Conservation (phyloP, 2,888 invertebrate genomes). For the Sipha maydis region DNA sequence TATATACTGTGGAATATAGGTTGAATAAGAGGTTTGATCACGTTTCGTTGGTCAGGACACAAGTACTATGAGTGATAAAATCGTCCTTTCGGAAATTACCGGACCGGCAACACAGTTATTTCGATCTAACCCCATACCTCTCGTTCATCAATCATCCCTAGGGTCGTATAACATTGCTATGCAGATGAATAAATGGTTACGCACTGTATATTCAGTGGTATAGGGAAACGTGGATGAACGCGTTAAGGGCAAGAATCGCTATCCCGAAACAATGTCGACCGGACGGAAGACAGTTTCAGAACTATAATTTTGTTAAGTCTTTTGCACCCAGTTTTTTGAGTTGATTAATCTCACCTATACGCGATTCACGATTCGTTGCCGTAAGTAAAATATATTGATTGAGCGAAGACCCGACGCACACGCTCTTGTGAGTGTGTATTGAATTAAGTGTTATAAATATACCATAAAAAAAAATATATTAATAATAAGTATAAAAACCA, state of each 20-base stretch:
- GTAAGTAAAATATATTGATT: neutral
- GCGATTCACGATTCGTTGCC: neutral
- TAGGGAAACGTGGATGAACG: too few relatives aligned
- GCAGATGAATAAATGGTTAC: too few relatives aligned
- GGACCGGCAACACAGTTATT: slow-evolving; percentile 14
- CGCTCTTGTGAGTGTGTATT: neutral
- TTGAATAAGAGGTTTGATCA: neutral
- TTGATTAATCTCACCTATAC: neutral
- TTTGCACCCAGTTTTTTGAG: neutral
- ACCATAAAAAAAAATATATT: neutral
- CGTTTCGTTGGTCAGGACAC: neutral
- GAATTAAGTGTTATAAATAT: neutral
- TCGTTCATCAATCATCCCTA: neutral
- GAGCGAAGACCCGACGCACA: neutral
- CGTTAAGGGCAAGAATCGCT: too few relatives aligned
- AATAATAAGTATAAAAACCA: neutral
- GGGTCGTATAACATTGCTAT: neutral
- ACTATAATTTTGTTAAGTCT: neutral
- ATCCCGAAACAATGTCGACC: too few relatives aligned
- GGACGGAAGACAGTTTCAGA: too few relatives aligned
- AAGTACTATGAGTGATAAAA: neutral
- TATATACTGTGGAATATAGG: neutral
- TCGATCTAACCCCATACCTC: neutral
- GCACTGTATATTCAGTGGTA: too few relatives aligned
- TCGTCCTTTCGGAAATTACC: neutral